Conservation (phyloP, 2,888 invertebrate species). For the Scelioninae gen. 2 region DNA sequence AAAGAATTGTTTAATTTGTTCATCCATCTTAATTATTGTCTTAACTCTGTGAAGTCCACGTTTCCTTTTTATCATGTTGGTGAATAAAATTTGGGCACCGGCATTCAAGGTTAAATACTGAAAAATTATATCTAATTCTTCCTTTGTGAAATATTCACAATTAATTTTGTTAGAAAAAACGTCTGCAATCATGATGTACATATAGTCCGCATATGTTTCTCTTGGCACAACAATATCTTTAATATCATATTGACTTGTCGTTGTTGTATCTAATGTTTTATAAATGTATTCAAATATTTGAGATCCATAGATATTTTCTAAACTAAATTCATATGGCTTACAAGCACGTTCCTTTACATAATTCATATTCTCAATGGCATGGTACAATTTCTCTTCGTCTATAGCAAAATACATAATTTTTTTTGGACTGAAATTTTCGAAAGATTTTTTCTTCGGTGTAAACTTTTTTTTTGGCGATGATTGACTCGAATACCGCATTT, state of each 20-base stretch:
- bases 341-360: constrained; percentile 64
- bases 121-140: constrained; percentile 67
- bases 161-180: constrained; percentile 69
- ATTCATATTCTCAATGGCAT: constrained; percentile 67
- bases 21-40: constrained; percentile 13
- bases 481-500: too few species aligned
- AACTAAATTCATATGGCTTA: constrained; percentile 63
- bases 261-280: constrained; percentile 43
- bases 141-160: constrained; percentile 69
- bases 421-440: constrained; percentile 39
- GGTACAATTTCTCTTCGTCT: constrained; percentile 33
- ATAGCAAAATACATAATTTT: constrained; percentile 54
- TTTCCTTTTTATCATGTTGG: constrained; percentile 68
- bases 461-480: too few species aligned
- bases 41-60: constrained; percentile 64
- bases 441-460: constrained; percentile 42
- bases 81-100: constrained; percentile 67
- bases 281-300: constrained; percentile 50
- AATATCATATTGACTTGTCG: constrained; percentile 62
- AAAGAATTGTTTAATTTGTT: constrained; percentile 61
- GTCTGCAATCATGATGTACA: constrained; percentile 63
- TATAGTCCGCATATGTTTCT: constrained; percentile 63
- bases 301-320: constrained; percentile 64
- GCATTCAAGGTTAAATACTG: constrained; percentile 63
- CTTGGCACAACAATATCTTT: constrained; percentile 61